A percentile compares a stretch with the other conserved stretches of the same genome.
These are phyloP conservation scores for Hypercompe scribonia DNA, from an alignment of 2,888 invertebrate genomes.

Conservation along the genomic window DNA sequence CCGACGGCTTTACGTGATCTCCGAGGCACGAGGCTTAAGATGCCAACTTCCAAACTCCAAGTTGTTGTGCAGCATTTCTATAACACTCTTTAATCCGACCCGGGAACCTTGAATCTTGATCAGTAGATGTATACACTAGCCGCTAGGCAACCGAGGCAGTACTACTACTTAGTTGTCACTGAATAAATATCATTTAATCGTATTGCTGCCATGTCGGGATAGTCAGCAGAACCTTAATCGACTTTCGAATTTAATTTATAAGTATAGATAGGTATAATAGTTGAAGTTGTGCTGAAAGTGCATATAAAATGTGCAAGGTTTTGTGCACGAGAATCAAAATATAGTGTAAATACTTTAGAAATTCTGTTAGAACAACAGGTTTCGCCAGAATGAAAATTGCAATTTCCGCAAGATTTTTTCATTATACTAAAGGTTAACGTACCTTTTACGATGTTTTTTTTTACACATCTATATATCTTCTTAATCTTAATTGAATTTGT, in stretches of 20 bases:
- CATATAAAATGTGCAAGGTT: background rate
- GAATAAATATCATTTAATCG: background rate
- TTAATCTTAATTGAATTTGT: background rate
- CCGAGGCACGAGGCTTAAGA: too few relatives aligned
- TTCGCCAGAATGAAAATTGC: background rate
- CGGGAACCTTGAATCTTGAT: too few relatives aligned
- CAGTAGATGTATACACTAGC: too few relatives aligned
- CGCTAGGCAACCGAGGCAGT: too few relatives aligned
- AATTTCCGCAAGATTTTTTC: background rate
- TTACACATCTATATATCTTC: background rate
- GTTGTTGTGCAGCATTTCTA: too few relatives aligned
- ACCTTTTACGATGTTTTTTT: background rate
- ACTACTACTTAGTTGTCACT: too few relatives aligned
- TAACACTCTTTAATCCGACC: too few relatives aligned
- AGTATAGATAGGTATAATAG: background rate
- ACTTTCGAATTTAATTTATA: background rate
- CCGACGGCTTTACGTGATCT: too few relatives aligned
- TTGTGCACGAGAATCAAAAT: background rate
- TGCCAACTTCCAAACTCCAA: too few relatives aligned
- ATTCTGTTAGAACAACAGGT: background rate
- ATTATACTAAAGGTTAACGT: background rate
- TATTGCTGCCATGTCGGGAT: background rate
- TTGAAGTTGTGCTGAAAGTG: slow-evolving; percentile 6
- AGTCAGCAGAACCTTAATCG: slow-evolving; percentile 17
- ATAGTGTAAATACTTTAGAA: background rate